Percentiles rank a stretch among this genome's conserved stretches.
These are phyloP conservation scores for Bilobella aurantiaca DNA, from an alignment of 1,140 invertebrate genomes.

Conservation along the genomic window DNA sequence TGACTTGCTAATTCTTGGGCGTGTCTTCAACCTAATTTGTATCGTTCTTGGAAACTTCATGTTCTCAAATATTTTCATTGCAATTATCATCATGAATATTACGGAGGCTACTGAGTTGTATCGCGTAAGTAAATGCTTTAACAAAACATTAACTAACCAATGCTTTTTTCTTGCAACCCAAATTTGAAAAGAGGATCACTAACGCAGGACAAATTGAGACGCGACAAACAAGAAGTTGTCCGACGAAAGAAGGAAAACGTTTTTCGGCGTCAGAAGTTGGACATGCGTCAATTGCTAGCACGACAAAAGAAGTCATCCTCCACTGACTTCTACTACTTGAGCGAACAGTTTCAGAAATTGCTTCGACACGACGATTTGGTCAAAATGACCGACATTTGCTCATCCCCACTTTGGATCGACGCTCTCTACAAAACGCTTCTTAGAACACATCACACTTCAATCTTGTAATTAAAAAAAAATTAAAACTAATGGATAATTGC, in stretches of 20 bases:
- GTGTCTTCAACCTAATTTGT: slow-evolving; percentile 21
- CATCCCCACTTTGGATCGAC: slow-evolving; percentile 29
- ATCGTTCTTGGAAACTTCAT: slow-evolving; percentile 38
- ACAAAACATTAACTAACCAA: too few species aligned
- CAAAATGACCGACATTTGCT: slow-evolving; percentile 18
- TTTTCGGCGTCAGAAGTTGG: slow-evolving; percentile 28
- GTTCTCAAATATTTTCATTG: slow-evolving; percentile 38
- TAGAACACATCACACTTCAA: slow-evolving; percentile 21
- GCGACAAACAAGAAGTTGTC: slow-evolving; percentile 12
- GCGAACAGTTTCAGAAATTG: slow-evolving; percentile 20
- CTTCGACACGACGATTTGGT: slow-evolving; percentile 30
- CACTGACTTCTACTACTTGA: slow-evolving; percentile 22
- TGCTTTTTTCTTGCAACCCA: too few species aligned
- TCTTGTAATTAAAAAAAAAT: slow-evolving; percentile 17
- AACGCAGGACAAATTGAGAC: slow-evolving; percentile 19
- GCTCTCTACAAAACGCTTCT: slow-evolving; percentile 17
- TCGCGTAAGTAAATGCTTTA: slow-evolving; percentile 16
- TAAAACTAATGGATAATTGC: neutral
- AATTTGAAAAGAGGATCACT: too few species aligned
- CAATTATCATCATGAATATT: slow-evolving; percentile 39
- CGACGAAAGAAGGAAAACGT: slow-evolving; percentile 25
- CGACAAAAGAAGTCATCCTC: slow-evolving; percentile 19
- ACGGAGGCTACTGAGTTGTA: slow-evolving; percentile 36
- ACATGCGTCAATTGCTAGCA: slow-evolving; percentile 24
- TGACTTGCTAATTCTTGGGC: neutral